Evolutionary conservation across 2,888 invertebrate species (phyloP), one percentile per base, ranked within the genome.

Genomic region (Xestoiulus laeticollis): DNA sequence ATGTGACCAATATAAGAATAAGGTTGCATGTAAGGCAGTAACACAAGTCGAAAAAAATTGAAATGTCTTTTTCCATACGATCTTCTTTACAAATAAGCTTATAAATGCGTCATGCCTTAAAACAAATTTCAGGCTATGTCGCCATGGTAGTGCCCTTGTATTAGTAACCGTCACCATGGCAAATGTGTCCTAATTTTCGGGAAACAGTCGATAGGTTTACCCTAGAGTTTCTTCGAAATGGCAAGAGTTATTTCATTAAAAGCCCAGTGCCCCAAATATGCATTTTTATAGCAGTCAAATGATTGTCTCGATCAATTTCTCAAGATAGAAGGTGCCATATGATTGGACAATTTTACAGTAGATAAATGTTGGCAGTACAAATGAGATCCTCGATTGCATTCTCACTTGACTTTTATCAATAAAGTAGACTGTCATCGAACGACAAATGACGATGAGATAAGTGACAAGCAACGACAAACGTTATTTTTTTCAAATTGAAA

Each of bases 131-230:
- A 22, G 59, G 59, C 59, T 68, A 68, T 26, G 59, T 68, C 59
- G 59, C 10, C 59, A 68, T 68, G 59, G 59, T 26, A 68, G 59
- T 68, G 59, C 59, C 59, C 59, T 68, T 68, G 59, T 68, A 68
- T 68, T 26, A 68, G 22, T 22, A 68, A 68, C 59, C 1, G 59
- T 68, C 19, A 22, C 59, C 59, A 68, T 26, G 59, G 59, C 22
- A 22, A 68, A 68, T 68, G n/a, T 68, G 59, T 22, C 59, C 59
- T 22, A 68, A 68, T 68, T 68, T 68, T 68, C 22, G 5, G 59
- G 22, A 68, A 68, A 68, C 22, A 8, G 59, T 68, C 59, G 59
- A 68, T 68, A 22, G 59, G 59, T 68, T 68, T 68, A 68, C 8
- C n/a, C 59, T 22, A 68, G 22, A 22, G 59, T 68, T 68, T 68